phyloP scores from a whole-genome alignment of 2,797 vertebrate genomes.

The Protosalanx chinensis region DNA sequence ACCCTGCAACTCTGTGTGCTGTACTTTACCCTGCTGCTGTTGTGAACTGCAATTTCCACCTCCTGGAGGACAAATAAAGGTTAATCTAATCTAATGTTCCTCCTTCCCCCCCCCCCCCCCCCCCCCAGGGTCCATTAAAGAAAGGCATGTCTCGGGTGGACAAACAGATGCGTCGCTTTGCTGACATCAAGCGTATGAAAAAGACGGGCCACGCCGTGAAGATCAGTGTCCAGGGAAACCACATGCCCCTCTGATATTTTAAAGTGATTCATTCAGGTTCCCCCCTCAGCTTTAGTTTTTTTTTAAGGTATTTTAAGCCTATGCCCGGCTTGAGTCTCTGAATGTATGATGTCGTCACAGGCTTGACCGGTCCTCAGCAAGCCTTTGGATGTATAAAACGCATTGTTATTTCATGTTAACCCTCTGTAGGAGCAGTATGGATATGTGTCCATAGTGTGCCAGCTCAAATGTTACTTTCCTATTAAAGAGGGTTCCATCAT shows the following conservation, averaged over 20 bases:
- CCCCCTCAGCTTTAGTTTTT: slow-evolving; percentile 5
- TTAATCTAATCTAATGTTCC: too few species aligned
- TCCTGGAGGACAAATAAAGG: too few species aligned
- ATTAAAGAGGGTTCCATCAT: slow-evolving; percentile 43
- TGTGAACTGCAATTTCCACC: too few species aligned
- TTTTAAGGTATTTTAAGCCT: not conserved
- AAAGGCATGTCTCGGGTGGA: slow-evolving; percentile 92
- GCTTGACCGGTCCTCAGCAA: not conserved
- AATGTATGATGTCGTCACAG: slow-evolving; percentile 14
- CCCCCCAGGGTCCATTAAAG: slow-evolving; percentile 81
- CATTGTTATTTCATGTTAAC: too few species aligned
- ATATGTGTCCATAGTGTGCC: slow-evolving; percentile 4
- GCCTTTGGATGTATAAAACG: not conserved
- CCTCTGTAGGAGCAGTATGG: slow-evolving; percentile 8
- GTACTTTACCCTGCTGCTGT: too few species aligned
- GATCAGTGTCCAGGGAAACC: slow-evolving; percentile 96
- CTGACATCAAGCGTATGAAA: slow-evolving; percentile 90
- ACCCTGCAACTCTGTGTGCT: too few species aligned
- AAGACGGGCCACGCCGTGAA: slow-evolving; percentile 93
- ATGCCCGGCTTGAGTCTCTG: not conserved
- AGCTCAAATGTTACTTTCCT: slow-evolving; percentile 40
- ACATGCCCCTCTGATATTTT: slow-evolving; percentile 92
- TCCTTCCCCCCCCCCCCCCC: too few species aligned
- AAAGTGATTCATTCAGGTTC: slow-evolving; percentile 33
- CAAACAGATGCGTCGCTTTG: slow-evolving; percentile 95